Evolutionary conservation across 1,140 invertebrate species (phyloP).

Genomic region (Caerostris darwini): DNA sequence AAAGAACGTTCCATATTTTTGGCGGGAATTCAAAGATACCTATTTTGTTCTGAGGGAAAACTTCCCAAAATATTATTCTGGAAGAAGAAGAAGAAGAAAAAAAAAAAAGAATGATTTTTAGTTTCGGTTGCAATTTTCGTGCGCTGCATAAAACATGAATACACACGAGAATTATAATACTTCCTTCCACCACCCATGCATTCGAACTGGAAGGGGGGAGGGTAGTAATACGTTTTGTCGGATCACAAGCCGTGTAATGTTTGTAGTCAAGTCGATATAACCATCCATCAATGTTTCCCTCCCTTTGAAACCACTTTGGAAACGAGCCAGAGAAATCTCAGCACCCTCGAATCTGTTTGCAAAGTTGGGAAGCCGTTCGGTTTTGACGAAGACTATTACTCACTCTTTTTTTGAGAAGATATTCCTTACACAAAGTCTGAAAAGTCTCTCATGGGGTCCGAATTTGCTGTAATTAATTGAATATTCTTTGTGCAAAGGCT

Average conservation of each 20-base stretch:
- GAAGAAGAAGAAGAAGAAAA: too few relatives aligned
- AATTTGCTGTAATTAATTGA: background rate
- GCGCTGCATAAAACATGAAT: constrained; percentile 27
- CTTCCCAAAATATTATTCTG: too few relatives aligned
- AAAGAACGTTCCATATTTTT: too few relatives aligned
- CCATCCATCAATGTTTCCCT: background rate
- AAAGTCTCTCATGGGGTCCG: background rate
- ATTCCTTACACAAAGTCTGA: background rate
- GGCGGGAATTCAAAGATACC: background rate
- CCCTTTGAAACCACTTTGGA: background rate
- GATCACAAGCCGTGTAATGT: constrained; percentile 2
- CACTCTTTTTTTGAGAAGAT: background rate
- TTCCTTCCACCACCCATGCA: background rate
- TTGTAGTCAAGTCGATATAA: constrained; percentile 19
- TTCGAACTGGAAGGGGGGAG: background rate
- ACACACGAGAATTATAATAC: constrained; percentile 12
- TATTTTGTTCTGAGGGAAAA: background rate
- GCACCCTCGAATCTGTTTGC: too few relatives aligned
- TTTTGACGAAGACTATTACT: background rate
- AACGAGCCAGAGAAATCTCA: constrained; percentile 14
- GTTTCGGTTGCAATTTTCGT: background rate
- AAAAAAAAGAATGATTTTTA: background rate
- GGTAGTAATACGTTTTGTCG: background rate
- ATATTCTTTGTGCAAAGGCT: too few relatives aligned
- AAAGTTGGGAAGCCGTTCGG: background rate